Evolutionary conservation across 2,113 vertebrate genomes (phyloP).

Genomic region (Dascyllus trimaculatus): DNA sequence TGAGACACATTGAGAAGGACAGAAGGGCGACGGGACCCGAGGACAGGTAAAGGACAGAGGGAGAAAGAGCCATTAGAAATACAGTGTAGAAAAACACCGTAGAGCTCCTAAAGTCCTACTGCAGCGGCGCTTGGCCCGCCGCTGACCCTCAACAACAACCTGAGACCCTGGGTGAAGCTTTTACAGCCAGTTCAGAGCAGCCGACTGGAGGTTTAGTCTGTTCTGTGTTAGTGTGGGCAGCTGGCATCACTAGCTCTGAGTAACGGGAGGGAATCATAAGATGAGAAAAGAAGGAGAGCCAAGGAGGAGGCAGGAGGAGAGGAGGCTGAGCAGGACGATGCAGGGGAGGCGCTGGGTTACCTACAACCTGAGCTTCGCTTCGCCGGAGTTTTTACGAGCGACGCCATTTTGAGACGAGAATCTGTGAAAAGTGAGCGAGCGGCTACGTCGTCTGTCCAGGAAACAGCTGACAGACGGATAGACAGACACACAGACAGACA

Average conservation of each 20-base stretch:
- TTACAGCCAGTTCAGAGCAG: conserved; percentile 58
- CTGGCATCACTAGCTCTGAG: conserved; percentile 43
- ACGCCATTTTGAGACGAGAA: conserved; percentile 71
- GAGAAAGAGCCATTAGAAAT: conserved; percentile 79
- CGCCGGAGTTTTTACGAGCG: conserved; percentile 72
- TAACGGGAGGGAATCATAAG: conserved; percentile 27
- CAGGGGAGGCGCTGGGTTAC: conserved; percentile 69
- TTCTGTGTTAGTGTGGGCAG: conserved; percentile 21
- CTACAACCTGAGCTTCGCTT: conserved; percentile 80
- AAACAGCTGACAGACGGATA: conserved; percentile 84
- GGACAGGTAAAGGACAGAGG: conserved; percentile 70
- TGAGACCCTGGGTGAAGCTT: conserved; percentile 21
- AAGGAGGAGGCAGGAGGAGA: conserved; percentile 36
- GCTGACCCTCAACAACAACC: conserved; percentile 33
- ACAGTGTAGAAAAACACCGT: conserved; percentile 65
- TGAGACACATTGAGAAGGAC: conserved; percentile 73
- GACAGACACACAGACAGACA: conserved; percentile 88
- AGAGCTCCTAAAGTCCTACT: conserved; percentile 53
- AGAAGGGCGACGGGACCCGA: conserved; percentile 65
- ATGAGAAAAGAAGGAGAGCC: conserved; percentile 36
- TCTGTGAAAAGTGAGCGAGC: conserved; percentile 74
- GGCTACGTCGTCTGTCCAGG: conserved; percentile 83
- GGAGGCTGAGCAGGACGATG: conserved; percentile 57
- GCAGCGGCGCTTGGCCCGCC: conserved; percentile 65
- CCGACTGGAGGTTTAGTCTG: conserved; percentile 54